phyloP scores from a whole-genome alignment of 1,140 invertebrate species.

The Drosophila pseudoananassae region DNA sequence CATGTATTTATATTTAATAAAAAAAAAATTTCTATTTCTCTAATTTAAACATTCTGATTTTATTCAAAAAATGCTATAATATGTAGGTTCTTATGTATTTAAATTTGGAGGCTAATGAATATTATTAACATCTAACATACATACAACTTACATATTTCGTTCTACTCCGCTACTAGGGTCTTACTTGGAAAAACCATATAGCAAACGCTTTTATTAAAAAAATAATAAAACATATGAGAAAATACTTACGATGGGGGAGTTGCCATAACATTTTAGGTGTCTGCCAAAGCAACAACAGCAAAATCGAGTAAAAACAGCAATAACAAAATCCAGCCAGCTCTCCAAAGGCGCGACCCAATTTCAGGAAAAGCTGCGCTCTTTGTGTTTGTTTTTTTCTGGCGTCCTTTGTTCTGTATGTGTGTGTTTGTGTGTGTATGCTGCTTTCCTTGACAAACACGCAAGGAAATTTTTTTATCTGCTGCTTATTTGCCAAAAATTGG shows the following conservation, averaged over 20 bases:
- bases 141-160: too few species aligned
- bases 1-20: too few species aligned
- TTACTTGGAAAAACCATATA: too few species aligned
- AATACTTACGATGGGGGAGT: conserved; percentile 38
- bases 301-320: conserved; percentile 14
- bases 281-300: conserved; percentile 18
- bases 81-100: not conserved
- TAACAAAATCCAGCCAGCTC: conserved; percentile 30
- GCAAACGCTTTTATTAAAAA: too few species aligned
- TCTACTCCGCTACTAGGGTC: too few species aligned
- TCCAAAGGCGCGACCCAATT: conserved; percentile 68
- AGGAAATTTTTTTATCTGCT: not conserved
- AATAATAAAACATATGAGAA: too few species aligned
- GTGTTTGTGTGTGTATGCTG: conserved; percentile 29
- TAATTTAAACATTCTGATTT: too few species aligned
- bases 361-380: conserved; percentile 66
- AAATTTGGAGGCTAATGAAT: too few species aligned
- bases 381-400: conserved; percentile 64
- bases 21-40: too few species aligned
- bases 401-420: conserved; percentile 10
- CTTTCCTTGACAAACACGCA: not conserved
- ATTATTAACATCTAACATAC: too few species aligned
- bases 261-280: conserved; percentile 57
- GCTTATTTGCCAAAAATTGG: not conserved
- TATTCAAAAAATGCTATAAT: not conserved